Conservation (phyloP, 2,797 vertebrate genomes). For the Thamnophis elegans region DNA sequence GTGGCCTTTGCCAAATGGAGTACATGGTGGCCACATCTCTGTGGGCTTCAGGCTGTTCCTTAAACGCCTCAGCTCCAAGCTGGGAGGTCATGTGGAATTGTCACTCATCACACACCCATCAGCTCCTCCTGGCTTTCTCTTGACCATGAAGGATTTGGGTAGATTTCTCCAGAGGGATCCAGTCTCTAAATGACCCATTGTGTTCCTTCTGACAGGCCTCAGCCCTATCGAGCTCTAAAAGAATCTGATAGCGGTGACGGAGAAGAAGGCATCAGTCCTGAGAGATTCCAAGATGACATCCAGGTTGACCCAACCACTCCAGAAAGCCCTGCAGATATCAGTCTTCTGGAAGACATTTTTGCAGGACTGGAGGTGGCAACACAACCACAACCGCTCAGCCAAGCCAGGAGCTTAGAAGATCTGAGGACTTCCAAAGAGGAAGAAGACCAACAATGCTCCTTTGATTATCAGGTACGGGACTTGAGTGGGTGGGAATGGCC, state of each 20-base stretch:
- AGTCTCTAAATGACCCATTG: neutral
- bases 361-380: slow-evolving; percentile 76
- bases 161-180: neutral
- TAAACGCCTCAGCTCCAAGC: neutral
- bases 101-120: neutral
- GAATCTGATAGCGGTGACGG: slow-evolving; percentile 85
- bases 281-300: slow-evolving; percentile 61
- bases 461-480: slow-evolving; percentile 84
- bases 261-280: slow-evolving; percentile 73
- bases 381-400: slow-evolving; percentile 76
- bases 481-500: neutral
- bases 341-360: slow-evolving; percentile 87
- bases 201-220: slow-evolving; percentile 76
- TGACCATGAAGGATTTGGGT: neutral
- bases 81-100: neutral
- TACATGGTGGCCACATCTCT: neutral
- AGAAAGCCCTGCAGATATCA: slow-evolving; percentile 80
- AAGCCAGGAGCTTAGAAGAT: slow-evolving; percentile 92
- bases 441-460: slow-evolving; percentile 75
- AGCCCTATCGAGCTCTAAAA: slow-evolving; percentile 89
- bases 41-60: neutral
- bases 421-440: slow-evolving; percentile 80
- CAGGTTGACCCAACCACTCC: slow-evolving; percentile 72
- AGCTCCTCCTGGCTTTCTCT: neutral
- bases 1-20: neutral